Conservation (phyloP, 1,140 invertebrate species). For the Trichogramma pretiosum region DNA sequence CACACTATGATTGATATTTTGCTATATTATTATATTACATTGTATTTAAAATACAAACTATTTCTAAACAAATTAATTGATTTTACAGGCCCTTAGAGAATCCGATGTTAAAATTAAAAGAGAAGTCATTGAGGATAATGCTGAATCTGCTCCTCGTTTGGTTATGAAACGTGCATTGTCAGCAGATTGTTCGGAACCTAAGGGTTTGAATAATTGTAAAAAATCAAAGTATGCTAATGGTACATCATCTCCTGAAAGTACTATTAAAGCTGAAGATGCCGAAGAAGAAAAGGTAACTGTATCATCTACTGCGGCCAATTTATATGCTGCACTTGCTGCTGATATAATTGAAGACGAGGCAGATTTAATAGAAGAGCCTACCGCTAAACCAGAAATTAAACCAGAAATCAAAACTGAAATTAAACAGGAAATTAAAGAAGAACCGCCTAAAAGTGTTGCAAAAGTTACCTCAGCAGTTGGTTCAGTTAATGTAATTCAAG, state of each 20-base stretch:
- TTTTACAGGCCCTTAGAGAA: constrained; percentile 36
- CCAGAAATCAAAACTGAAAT: constrained; percentile 27
- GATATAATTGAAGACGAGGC: constrained; percentile 61
- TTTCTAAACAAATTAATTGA: background rate
- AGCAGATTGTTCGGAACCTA: constrained; percentile 35
- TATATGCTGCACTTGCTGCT: constrained; percentile 61
- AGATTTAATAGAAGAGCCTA: constrained; percentile 47
- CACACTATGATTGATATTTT: background rate
- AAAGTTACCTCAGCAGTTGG: too few species aligned
- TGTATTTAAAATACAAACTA: background rate
- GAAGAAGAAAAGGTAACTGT: constrained; percentile 47
- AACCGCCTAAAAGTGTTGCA: constrained; percentile 19
- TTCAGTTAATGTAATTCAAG: background rate
- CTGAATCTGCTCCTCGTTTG: constrained; percentile 37
- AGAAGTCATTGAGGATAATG: constrained; percentile 35
- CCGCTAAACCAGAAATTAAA: constrained; percentile 16
- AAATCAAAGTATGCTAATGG: constrained; percentile 49
- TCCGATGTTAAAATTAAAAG: constrained; percentile 32
- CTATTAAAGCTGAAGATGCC: constrained; percentile 41
- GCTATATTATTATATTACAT: background rate
- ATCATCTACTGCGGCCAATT: constrained; percentile 61
- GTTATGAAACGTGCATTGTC: constrained; percentile 36
- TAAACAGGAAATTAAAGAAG: constrained; percentile 31
- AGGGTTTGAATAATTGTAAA: constrained; percentile 41
- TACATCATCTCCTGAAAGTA: constrained; percentile 37